Conservation (phyloP, 2,888 invertebrate genomes). For the Exephanes ischioxanthus region DNA sequence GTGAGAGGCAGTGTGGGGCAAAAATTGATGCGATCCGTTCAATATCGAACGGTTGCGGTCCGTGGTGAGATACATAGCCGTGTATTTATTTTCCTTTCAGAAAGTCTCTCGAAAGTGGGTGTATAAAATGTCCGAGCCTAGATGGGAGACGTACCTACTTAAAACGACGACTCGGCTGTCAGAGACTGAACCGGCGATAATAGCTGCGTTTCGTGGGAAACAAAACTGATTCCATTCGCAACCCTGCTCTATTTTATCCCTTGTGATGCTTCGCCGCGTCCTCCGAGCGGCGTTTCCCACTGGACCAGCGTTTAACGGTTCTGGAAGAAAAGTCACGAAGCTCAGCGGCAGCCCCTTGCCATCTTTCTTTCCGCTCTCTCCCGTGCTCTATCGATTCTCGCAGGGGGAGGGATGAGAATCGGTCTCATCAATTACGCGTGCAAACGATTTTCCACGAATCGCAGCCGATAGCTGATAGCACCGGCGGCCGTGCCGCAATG, state of each 20-base stretch:
- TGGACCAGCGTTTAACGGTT: slow-evolving; percentile 24
- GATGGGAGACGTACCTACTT: not conserved
- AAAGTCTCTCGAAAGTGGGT: slow-evolving; percentile 13
- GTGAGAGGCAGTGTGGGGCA: slow-evolving; percentile 29
- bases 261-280: slow-evolving; percentile 43
- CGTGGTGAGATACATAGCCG: slow-evolving; percentile 6
- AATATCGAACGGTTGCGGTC: slow-evolving; percentile 48
- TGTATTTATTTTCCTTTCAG: slow-evolving; percentile 43
- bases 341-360: slow-evolving; percentile 33
- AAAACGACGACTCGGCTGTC: not conserved
- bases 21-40: slow-evolving; percentile 49
- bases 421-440: slow-evolving; percentile 62
- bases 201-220: slow-evolving; percentile 41
- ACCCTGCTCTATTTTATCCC: slow-evolving; percentile 65
- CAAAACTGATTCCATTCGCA: slow-evolving; percentile 67
- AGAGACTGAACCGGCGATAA: slow-evolving; percentile 42
- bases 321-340: slow-evolving; percentile 47
- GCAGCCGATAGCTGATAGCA: not conserved
- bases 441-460: slow-evolving; percentile 39
- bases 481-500: not conserved
- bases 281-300: slow-evolving; percentile 46
- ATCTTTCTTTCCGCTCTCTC: slow-evolving; percentile 11
- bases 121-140: slow-evolving; percentile 7
- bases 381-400: slow-evolving; percentile 16
- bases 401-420: slow-evolving; percentile 35